Percentiles rank a stretch among this genome's conserved stretches.
Conservation (phyloP, 2,797 vertebrate species). For the Melopsittacus undulatus region DNA sequence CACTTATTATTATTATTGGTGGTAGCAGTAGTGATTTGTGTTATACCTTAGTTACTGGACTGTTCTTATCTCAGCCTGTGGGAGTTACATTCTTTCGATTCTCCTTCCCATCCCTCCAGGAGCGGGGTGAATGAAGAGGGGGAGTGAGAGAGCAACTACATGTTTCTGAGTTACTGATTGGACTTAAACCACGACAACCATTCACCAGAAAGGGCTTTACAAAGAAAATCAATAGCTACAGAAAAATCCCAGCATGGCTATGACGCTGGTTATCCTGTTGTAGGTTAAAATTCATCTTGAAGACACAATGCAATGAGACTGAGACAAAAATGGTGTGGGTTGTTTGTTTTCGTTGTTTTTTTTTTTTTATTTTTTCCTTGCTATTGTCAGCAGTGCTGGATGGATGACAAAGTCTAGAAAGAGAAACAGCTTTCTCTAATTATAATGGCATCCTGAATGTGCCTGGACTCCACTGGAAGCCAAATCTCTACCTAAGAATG, state of each 20-base stretch:
- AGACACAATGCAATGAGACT: background rate
- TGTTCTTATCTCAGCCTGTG: too few relatives aligned
- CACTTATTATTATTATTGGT: too few relatives aligned
- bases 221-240: background rate
- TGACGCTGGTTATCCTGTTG: background rate
- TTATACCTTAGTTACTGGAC: too few relatives aligned
- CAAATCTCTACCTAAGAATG: background rate
- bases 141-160: too few relatives aligned
- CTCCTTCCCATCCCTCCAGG: too few relatives aligned
- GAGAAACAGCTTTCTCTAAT: background rate
- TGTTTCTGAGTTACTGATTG: too few relatives aligned
- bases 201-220: background rate
- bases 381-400: background rate
- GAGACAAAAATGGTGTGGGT: background rate
- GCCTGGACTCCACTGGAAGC: background rate
- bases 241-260: background rate
- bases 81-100: too few relatives aligned
- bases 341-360: rapidly evolving
- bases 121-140: too few relatives aligned
- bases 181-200: too few relatives aligned
- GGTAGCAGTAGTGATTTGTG: too few relatives aligned
- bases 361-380: background rate
- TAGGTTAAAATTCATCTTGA: background rate
- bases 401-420: background rate
- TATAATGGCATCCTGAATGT: background rate